Conservation (phyloP, 2,113 vertebrate genomes). For the Arothron firmamentum region DNA sequence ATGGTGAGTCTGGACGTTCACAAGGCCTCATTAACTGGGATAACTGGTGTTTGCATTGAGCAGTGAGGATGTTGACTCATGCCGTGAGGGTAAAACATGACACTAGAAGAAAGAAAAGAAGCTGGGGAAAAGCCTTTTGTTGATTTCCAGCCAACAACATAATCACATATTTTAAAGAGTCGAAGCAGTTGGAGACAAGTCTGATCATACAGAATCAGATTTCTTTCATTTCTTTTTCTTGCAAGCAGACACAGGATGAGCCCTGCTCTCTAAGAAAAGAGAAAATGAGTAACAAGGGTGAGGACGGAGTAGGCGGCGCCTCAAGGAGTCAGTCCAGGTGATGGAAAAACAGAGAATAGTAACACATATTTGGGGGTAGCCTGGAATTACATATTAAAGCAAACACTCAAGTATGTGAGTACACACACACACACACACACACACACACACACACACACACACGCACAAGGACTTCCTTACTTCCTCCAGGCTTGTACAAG, state of each 20-base stretch:
- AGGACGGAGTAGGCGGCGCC: conserved; percentile 16
- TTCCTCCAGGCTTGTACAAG: conserved; percentile 9
- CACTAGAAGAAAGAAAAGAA: background rate
- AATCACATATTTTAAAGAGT: background rate
- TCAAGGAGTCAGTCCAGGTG: background rate
- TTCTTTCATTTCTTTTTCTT: background rate
- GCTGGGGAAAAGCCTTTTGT: background rate
- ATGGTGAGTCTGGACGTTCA: conserved; percentile 1
- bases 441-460: background rate
- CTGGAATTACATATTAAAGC: conserved; percentile 2
- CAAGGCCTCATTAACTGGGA: conserved; percentile 7
- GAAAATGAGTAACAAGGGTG: conserved; percentile 18
- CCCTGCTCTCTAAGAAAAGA: conserved; percentile 34
- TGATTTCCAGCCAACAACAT: background rate
- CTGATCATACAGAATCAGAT: too few species aligned
- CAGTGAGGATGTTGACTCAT: conserved; percentile 14
- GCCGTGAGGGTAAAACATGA: background rate
- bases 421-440: background rate
- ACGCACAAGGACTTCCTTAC: conserved; percentile 1
- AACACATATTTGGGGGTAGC: background rate
- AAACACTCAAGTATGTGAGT: background rate
- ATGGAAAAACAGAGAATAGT: conserved; percentile 1
- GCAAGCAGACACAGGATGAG: conserved; percentile 33
- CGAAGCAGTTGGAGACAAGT: too few species aligned
- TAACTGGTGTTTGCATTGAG: conserved; percentile 13